Conservation (phyloP, 2,888 invertebrate genomes). For the Melipona bicolor region DNA sequence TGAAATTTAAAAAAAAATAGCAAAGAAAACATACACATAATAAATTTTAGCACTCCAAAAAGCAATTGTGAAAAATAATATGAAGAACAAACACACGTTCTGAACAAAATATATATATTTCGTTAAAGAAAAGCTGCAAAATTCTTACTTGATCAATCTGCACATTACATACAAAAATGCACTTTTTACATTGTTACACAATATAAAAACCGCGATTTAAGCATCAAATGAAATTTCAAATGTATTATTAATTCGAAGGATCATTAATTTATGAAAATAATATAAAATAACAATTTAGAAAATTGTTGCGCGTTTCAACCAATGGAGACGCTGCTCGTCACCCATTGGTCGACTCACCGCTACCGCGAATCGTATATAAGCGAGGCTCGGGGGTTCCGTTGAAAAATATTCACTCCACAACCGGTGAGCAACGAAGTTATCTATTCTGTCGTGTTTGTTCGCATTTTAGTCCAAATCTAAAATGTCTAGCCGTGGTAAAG, state of each 20-base stretch:
- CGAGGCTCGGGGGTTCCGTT: no score
- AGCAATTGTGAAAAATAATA: neutral
- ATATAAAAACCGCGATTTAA: neutral
- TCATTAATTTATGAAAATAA: neutral
- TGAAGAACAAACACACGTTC: neutral
- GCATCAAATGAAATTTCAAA: neutral
- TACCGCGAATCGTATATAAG: conserved; percentile 5
- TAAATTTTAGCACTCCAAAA: neutral
- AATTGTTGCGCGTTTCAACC: neutral
- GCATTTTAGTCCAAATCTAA: neutral
- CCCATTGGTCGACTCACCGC: conserved; percentile 21
- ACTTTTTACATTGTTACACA: neutral
- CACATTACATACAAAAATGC: neutral
- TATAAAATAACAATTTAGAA: neutral
- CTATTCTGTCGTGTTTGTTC: neutral
- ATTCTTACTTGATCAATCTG: neutral
- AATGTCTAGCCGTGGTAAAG: conserved; percentile 75
- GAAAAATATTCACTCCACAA: neutral
- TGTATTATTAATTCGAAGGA: neutral
- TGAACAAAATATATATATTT: neutral
- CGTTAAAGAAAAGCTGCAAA: neutral
- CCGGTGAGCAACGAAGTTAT: accelerated
- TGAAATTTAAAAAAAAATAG: neutral
- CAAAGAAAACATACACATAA: neutral
- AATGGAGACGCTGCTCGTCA: neutral